phyloP scores from a whole-genome alignment of 2,797 vertebrate genomes.

The Octomys mimax region DNA sequence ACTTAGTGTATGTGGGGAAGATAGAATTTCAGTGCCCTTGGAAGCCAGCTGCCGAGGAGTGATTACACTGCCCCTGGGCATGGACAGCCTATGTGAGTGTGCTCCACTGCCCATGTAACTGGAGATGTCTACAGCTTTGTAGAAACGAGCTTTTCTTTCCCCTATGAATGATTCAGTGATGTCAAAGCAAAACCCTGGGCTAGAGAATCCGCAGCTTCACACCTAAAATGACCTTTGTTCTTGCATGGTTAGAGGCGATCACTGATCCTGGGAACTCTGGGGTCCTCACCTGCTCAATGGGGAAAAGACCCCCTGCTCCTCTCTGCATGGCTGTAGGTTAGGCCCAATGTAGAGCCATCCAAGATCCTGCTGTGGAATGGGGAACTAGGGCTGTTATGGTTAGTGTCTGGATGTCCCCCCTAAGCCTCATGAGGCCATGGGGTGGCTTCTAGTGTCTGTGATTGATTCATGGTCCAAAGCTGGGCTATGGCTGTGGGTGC shows the following conservation, averaged over 20 bases:
- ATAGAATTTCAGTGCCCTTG: background rate
- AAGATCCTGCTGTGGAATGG: background rate
- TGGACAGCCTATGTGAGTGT: no score
- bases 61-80: accelerated
- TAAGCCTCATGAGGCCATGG: no score
- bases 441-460: no score
- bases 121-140: background rate
- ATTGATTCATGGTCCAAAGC: no score
- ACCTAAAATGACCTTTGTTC: background rate
- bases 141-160: background rate
- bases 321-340: background rate
- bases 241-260: background rate
- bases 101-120: background rate
- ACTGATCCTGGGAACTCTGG: background rate
- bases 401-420: no score
- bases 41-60: background rate
- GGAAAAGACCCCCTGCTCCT: background rate
- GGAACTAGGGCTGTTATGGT: no score
- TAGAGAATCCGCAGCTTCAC: background rate
- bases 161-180: background rate
- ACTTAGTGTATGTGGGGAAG: background rate
- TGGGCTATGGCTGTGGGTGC: no score
- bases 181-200: background rate
- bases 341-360: background rate
- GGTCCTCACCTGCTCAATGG: background rate